Conservation (phyloP, 2,113 vertebrate genomes). For the Sakesphorus luctuosus region DNA sequence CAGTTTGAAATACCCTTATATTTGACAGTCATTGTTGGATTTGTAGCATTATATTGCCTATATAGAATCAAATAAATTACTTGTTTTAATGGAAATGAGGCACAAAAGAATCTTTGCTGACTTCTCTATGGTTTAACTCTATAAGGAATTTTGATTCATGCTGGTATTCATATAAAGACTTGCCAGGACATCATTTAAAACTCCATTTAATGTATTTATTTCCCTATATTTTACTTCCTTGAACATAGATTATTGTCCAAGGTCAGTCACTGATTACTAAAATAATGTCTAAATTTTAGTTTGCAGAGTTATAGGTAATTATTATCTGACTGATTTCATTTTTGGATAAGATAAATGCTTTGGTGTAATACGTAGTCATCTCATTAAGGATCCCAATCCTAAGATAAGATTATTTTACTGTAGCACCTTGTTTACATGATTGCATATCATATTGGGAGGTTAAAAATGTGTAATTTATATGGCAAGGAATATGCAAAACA, state of each 20-base stretch:
- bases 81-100: not conserved
- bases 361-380: not conserved
- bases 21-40: not conserved
- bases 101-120: not conserved
- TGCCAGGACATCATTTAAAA: not conserved
- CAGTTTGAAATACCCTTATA: not conserved
- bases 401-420: not conserved
- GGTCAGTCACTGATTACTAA: not conserved
- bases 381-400: not conserved
- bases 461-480: not conserved
- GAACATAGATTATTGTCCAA: not conserved
- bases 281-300: not conserved
- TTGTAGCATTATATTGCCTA: not conserved
- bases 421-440: not conserved
- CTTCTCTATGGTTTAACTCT: not conserved
- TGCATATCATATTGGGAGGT: not conserved
- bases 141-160: not conserved
- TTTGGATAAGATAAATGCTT: not conserved
- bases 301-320: not conserved
- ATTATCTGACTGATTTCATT: not conserved
- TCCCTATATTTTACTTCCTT: not conserved
- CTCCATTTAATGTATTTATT: not conserved
- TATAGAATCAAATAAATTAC: not conserved
- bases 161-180: not conserved
- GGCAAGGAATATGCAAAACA: not conserved